Percentiles rank a stretch among this genome's conserved stretches.
These are phyloP conservation scores for Ficedula albicollis DNA, from an alignment of 2,797 vertebrate species.

Conservation along the genomic window DNA sequence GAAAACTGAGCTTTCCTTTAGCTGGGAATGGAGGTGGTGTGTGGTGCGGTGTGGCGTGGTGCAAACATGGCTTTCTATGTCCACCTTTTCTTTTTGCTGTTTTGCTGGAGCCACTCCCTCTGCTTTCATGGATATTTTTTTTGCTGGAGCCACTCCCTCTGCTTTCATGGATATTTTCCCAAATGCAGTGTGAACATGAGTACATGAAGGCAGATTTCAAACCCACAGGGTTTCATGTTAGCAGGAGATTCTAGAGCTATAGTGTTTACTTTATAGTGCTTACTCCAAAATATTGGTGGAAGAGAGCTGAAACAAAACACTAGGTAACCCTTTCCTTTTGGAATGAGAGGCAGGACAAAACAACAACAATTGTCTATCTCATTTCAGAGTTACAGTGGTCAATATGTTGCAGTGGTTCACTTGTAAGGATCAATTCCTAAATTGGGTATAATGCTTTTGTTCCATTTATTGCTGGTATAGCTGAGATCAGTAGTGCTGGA, in stretches of 20 bases:
- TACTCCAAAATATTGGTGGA: background rate
- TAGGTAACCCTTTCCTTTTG: background rate
- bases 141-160: background rate
- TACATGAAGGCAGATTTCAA: background rate
- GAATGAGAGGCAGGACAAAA: background rate
- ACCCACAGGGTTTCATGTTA: background rate
- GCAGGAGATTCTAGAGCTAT: background rate
- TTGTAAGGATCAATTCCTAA: background rate
- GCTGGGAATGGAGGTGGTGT: rapidly evolving
- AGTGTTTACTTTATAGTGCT: background rate
- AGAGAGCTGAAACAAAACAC: background rate
- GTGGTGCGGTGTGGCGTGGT: too few species aligned
- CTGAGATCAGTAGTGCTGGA: background rate
- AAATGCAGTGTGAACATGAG: background rate
- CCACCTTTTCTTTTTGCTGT: background rate
- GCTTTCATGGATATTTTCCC: background rate
- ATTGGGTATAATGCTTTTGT: background rate
- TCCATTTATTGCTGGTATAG: background rate
- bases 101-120: background rate
- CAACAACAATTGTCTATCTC: background rate
- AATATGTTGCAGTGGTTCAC: background rate
- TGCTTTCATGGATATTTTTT: background rate
- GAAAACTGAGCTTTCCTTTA: background rate
- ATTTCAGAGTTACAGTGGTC: background rate
- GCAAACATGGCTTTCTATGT: background rate